Evolutionary conservation across 2,113 vertebrate genomes (phyloP).

Genomic region (Tachysurus fulvidraco): DNA sequence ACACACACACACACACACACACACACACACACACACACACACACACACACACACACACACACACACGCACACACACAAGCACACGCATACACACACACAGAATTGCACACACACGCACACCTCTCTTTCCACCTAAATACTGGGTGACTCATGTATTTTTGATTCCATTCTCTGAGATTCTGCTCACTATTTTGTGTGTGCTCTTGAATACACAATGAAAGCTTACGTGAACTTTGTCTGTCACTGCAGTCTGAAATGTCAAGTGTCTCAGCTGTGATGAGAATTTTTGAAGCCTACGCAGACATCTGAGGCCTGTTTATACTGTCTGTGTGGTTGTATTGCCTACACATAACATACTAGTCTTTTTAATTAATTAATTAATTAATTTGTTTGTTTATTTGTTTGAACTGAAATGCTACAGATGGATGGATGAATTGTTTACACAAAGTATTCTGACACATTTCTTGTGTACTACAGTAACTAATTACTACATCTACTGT

Average conservation of each 20-base stretch:
- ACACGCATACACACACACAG: not conserved
- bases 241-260: conserved; percentile 41
- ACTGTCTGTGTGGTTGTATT: conserved; percentile 12
- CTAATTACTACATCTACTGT: not conserved
- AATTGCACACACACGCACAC: not conserved
- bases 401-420: not conserved
- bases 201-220: conserved; percentile 42
- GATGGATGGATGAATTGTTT: not conserved
- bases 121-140: not conserved
- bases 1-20: not conserved
- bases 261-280: conserved; percentile 38
- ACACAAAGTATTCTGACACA: not conserved
- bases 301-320: not conserved
- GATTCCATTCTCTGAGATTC: conserved; percentile 33
- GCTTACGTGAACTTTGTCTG: conserved; percentile 10
- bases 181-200: conserved; percentile 30
- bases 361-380: not conserved
- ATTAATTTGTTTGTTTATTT: not conserved
- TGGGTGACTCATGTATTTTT: conserved; percentile 47
- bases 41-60: too few species aligned
- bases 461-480: not conserved
- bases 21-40: not conserved
- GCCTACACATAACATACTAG: not conserved
- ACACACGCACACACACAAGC: too few species aligned
- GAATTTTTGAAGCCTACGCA: conserved; percentile 11